Conservation (phyloP, 2,888 invertebrate genomes). For the Ormyrus thymus region DNA sequence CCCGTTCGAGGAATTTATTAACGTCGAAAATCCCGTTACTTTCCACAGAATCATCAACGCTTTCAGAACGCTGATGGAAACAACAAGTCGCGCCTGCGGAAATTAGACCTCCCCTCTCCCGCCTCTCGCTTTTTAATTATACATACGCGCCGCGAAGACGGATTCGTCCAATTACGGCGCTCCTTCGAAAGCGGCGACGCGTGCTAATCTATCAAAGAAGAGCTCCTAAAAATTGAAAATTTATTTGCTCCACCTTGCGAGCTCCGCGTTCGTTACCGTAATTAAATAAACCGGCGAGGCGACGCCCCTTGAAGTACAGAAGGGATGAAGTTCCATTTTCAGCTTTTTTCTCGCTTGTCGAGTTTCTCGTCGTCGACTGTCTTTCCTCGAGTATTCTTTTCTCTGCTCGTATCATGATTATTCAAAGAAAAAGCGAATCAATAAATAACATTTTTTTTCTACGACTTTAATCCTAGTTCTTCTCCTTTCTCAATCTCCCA, state of each 20-base stretch:
- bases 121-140: no score
- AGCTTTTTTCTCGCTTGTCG: background rate
- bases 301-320: no score
- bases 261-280: background rate
- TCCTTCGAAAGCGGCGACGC: no score
- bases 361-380: conserved; percentile 2
- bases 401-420: no score
- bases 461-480: background rate
- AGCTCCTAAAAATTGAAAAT: no score
- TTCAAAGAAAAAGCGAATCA: no score
- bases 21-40: conserved; percentile 18
- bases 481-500: conserved; percentile 18
- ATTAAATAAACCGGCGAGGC: background rate
- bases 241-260: no score
- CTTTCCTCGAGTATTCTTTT: background rate
- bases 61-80: background rate
- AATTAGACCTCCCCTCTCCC: background rate
- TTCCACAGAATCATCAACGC: conserved; percentile 18
- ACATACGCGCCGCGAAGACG: background rate
- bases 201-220: no score
- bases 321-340: background rate
- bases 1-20: conserved; percentile 5
- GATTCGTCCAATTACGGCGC: conserved; percentile 12
- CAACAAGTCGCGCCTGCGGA: background rate
- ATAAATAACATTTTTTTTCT: background rate